A percentile compares a stretch with the other conserved stretches of the same genome.
phyloP scores from a whole-genome alignment of 2,888 invertebrate species.

The Chirona hameri region DNA sequence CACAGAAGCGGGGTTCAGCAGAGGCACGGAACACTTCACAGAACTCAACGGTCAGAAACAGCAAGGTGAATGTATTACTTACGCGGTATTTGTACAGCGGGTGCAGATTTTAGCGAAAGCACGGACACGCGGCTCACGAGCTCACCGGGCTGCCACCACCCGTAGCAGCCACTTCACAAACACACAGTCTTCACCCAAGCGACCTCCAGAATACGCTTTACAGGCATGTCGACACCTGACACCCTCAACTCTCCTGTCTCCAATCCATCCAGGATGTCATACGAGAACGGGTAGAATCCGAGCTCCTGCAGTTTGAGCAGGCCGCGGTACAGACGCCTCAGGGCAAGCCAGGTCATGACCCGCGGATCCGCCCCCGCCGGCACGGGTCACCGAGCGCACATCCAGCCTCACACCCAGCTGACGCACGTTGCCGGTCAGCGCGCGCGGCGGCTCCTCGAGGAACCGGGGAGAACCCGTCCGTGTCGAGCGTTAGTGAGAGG shows the following conservation, averaged over 20 bases:
- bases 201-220: neutral
- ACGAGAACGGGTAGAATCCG: neutral
- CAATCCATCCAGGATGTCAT: neutral
- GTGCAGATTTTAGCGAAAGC: neutral
- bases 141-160: neutral
- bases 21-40: neutral
- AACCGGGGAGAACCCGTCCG: neutral
- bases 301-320: neutral
- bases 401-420: constrained; percentile 23
- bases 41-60: neutral
- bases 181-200: neutral
- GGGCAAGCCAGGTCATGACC: neutral
- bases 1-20: too few species aligned
- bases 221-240: neutral
- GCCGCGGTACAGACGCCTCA: neutral
- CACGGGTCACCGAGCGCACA: neutral
- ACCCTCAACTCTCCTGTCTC: neutral
- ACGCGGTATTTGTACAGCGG: neutral
- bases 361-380: neutral
- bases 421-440: neutral
- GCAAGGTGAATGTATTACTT: neutral
- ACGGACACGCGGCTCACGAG: neutral
- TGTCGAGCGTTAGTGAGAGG: neutral
- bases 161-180: neutral
- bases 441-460: neutral